Conservation (phyloP, 2,113 vertebrate species). For the Pogonocichla stellata region DNA sequence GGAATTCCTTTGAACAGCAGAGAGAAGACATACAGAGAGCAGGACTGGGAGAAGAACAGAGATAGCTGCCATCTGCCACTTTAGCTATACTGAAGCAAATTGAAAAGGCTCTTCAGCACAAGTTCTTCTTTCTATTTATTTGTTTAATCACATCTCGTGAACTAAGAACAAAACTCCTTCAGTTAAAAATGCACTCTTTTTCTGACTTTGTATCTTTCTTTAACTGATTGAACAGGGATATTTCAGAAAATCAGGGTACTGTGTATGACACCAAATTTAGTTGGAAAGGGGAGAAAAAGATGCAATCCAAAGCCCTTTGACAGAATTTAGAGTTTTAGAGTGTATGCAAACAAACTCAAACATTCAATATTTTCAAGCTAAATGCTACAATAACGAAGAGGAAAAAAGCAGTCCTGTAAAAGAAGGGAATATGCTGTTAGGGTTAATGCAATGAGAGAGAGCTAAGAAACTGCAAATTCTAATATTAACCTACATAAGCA, state of each 20-base stretch:
- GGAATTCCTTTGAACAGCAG: slow-evolving; percentile 44
- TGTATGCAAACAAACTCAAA: not conserved
- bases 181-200: not conserved
- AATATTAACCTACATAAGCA: not conserved
- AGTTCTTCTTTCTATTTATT: slow-evolving; percentile 41
- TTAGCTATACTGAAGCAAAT: slow-evolving; percentile 43
- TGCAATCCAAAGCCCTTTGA: not conserved
- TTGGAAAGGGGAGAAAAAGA: not conserved
- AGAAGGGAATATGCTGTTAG: not conserved
- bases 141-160: not conserved
- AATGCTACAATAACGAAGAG: not conserved
- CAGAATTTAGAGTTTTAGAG: not conserved
- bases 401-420: not conserved
- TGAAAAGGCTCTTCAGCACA: slow-evolving; percentile 29
- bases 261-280: not conserved
- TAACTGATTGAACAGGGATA: not conserved
- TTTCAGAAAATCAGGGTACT: not conserved
- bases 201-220: not conserved
- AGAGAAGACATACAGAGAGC: slow-evolving; percentile 49
- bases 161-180: not conserved
- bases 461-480: not conserved
- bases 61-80: slow-evolving; percentile 63
- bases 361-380: not conserved
- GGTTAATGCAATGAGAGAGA: not conserved
- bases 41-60: slow-evolving; percentile 53